Evolutionary conservation across 2,888 invertebrate species (phyloP).

Genomic region (Yponomeuta malinellus): DNA sequence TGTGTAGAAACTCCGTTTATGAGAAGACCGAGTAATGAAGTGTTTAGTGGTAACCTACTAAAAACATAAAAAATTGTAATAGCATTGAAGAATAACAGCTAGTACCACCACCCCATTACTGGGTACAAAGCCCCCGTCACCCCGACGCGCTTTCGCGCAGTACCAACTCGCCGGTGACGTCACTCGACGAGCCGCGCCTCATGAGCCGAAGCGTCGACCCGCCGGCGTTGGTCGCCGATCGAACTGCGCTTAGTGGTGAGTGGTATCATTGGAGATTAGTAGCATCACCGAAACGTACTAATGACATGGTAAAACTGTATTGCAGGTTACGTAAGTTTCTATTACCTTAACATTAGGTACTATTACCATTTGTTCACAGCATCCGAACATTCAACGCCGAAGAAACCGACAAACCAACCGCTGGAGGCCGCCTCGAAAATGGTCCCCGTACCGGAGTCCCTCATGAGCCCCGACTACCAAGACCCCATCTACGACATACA

Average conservation of each 20-base stretch:
- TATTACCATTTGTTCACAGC: not conserved
- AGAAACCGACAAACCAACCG: conserved; percentile 69
- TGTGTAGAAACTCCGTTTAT: too few species aligned
- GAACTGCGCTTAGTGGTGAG: not conserved
- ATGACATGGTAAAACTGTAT: too few species aligned
- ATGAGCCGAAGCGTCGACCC: conserved; percentile 61
- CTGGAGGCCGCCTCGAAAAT: conserved; percentile 89
- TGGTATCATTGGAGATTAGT: not conserved
- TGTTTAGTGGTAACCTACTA: too few species aligned
- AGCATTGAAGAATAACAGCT: too few species aligned
- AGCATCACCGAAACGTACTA: too few species aligned
- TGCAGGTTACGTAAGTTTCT: too few species aligned
- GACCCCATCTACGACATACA: conserved; percentile 69
- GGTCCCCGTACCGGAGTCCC: conserved; percentile 90
- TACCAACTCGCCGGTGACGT: conserved; percentile 43
- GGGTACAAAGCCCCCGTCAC: conserved; percentile 71
- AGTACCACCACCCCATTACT: too few species aligned
- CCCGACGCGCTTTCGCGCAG: conserved; percentile 65
- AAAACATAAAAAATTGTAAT: too few species aligned
- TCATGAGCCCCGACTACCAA: conserved; percentile 89
- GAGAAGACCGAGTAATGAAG: too few species aligned
- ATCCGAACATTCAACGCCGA: conserved; percentile 13
- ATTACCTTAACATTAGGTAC: too few species aligned
- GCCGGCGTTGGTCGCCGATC: not conserved
- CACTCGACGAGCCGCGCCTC: conserved; percentile 43